These are phyloP conservation scores for Blomia tropicalis DNA, from an alignment of 2,888 invertebrate genomes.

Conservation along the genomic window DNA sequence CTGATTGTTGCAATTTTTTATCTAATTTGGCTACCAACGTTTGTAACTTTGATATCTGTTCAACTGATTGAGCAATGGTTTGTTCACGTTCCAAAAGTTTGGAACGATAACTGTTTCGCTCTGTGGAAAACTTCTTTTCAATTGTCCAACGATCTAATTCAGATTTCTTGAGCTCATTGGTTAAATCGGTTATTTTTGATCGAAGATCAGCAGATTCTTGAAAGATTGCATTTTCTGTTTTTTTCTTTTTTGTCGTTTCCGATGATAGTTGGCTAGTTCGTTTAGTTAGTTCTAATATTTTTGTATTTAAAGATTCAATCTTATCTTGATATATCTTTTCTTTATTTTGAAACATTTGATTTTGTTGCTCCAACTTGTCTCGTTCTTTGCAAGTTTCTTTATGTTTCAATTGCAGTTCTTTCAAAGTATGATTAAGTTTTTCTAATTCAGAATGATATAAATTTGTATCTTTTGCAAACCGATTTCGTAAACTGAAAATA, in stretches of 20 bases:
- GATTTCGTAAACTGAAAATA: too few relatives aligned
- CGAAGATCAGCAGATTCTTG: slow-evolving; percentile 20
- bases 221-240: slow-evolving; percentile 19
- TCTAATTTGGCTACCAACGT: slow-evolving; percentile 1
- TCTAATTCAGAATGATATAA: too few relatives aligned
- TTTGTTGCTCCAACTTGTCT: not conserved
- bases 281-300: not conserved
- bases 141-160: slow-evolving; percentile 12
- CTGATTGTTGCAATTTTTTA: not conserved
- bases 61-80: not conserved
- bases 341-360: not conserved
- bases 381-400: not conserved
- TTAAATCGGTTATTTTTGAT: not conserved
- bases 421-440: not conserved
- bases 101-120: not conserved
- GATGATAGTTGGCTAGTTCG: not conserved
- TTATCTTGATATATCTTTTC: not conserved
- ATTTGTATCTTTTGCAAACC: too few relatives aligned
- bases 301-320: not conserved
- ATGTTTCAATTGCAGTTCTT: not conserved
- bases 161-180: not conserved
- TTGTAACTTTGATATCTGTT: slow-evolving; percentile 10
- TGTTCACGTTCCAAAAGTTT: slow-evolving; percentile 3
- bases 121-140: slow-evolving; percentile 10
- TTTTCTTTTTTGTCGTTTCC: slow-evolving; percentile 12